Conservation (phyloP, 37 sponge, comb jelly and placozoan genomes). For the Amphimedon queenslandica region DNA sequence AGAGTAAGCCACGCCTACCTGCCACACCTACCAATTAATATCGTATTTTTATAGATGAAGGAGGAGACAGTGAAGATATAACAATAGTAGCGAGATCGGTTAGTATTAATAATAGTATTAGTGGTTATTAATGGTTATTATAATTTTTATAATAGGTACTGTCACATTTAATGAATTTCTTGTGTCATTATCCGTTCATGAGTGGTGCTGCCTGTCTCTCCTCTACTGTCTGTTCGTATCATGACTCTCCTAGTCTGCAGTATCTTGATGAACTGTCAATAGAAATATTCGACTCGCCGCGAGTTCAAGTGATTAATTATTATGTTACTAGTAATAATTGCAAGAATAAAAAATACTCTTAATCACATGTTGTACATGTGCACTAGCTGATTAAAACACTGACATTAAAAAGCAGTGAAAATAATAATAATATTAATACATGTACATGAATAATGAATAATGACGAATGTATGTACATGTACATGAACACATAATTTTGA, state of each 20-base stretch:
- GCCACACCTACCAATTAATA: too few species aligned
- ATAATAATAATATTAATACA: too few species aligned
- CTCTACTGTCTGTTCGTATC: conserved; percentile 54
- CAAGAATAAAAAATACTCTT: too few species aligned
- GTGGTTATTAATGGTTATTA: neutral
- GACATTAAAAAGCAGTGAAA: too few species aligned
- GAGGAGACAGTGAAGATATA: neutral
- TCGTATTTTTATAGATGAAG: neutral
- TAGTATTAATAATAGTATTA: neutral
- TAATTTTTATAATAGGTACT: conserved; percentile 41
- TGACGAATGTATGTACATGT: too few species aligned
- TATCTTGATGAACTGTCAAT: conserved; percentile 52
- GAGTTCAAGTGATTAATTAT: conserved; percentile 77
- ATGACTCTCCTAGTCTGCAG: conserved; percentile 45
- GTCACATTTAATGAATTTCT: conserved; percentile 57
- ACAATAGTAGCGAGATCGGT: conserved; percentile 20
- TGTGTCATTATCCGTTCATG: conserved; percentile 83
- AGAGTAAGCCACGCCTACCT: too few species aligned
- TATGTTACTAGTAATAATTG: too few species aligned
- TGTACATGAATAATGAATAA: too few species aligned
- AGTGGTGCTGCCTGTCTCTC: conserved; percentile 77
- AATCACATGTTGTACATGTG: too few species aligned
- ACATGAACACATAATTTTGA: too few species aligned
- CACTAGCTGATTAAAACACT: too few species aligned
- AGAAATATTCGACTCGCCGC: conserved; percentile 64